Conservation (phyloP, 2,888 invertebrate genomes). For the Punctoribates punctum region DNA sequence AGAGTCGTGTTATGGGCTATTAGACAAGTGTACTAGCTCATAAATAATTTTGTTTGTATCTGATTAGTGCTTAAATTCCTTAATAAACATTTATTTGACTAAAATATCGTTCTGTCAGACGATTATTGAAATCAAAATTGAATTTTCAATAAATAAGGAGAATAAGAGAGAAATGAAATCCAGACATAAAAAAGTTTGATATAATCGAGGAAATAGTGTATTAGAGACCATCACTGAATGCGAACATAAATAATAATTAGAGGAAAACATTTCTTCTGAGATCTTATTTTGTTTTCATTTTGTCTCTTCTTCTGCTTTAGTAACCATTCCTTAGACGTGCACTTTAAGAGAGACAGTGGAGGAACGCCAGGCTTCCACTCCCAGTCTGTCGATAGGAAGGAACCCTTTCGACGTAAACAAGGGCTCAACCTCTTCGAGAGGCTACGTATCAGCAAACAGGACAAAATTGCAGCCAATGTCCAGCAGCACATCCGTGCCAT, state of each 20-base stretch:
- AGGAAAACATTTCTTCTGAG: neutral
- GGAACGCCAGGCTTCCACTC: conserved; percentile 25
- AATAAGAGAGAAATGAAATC: too few relatives aligned
- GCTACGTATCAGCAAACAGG: conserved; percentile 48
- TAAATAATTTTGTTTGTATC: too few relatives aligned
- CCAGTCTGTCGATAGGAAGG: neutral
- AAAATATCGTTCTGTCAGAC: too few relatives aligned
- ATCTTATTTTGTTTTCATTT: neutral
- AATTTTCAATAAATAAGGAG: too few relatives aligned
- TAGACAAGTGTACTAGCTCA: too few relatives aligned
- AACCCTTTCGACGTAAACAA: conserved; percentile 2
- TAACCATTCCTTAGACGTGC: conserved; percentile 47
- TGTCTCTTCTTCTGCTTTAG: conserved; percentile 39
- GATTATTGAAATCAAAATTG: too few relatives aligned
- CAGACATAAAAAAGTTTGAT: neutral
- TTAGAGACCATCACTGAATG: neutral
- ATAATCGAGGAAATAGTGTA: neutral
- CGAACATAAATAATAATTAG: neutral
- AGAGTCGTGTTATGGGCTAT: too few relatives aligned
- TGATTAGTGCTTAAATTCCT: too few relatives aligned
- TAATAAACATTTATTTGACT: too few relatives aligned
- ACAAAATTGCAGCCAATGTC: conserved; percentile 49
- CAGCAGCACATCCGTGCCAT: conserved; percentile 49
- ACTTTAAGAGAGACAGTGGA: conserved; percentile 38
- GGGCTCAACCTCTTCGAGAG: conserved; percentile 48